These are phyloP conservation scores for Paedocypris sp. DNA, from an alignment of 2,113 vertebrate genomes.

Conservation along the genomic window DNA sequence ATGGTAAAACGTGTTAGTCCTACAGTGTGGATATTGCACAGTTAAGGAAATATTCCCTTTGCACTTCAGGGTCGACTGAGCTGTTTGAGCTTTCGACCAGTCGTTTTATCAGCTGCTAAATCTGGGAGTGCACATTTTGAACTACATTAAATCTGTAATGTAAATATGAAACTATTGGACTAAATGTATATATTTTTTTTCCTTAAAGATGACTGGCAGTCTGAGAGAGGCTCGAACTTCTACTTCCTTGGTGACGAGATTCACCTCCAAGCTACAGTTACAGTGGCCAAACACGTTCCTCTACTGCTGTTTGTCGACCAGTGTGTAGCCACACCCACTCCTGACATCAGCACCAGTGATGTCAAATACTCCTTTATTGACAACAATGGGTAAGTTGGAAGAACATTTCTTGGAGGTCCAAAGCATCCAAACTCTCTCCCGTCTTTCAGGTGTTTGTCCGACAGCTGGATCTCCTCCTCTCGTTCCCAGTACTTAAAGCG, in stretches of 20 bases:
- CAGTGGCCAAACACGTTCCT: slow-evolving; percentile 40
- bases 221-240: slow-evolving; percentile 30
- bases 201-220: slow-evolving; percentile 45
- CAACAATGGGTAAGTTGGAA: slow-evolving; percentile 45
- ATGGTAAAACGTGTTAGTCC: too few relatives aligned
- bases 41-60: too few relatives aligned
- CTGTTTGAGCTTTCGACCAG: too few relatives aligned
- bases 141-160: too few relatives aligned
- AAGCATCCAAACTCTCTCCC: too few relatives aligned
- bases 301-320: slow-evolving; percentile 45
- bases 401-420: too few relatives aligned
- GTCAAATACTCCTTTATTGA: slow-evolving; percentile 49
- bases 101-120: too few relatives aligned
- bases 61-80: too few relatives aligned
- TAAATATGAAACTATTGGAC: too few relatives aligned
- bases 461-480: slow-evolving; percentile 46
- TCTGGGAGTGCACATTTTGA: too few relatives aligned
- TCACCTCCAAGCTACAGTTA: slow-evolving; percentile 42
- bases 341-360: slow-evolving; percentile 11
- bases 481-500: slow-evolving; percentile 44
- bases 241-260: slow-evolving; percentile 52
- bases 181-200: fast-evolving
- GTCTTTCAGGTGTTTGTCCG: slow-evolving; percentile 47
- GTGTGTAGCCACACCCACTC: slow-evolving; percentile 46
- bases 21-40: too few relatives aligned